Evolutionary conservation across 2,797 vertebrate species (phyloP).

Genomic region (Lerista edwardsae): DNA sequence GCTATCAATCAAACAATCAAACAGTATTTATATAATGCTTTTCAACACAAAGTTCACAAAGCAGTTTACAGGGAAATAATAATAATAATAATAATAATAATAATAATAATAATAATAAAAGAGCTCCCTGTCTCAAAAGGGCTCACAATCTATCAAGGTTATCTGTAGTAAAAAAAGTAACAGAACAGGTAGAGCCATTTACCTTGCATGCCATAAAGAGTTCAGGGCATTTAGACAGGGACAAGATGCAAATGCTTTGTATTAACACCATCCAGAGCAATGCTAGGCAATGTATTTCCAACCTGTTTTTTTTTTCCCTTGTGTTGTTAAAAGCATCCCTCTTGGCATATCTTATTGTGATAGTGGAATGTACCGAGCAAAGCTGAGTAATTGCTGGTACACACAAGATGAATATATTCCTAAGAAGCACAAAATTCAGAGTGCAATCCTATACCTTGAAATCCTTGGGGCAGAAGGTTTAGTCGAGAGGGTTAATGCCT

Average conservation of each 20-base stretch:
- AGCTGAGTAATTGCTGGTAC: neutral
- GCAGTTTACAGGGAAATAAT: too few species aligned
- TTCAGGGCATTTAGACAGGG: conserved; percentile 40
- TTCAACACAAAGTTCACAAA: too few species aligned
- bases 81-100: too few species aligned
- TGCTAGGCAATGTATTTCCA: conserved; percentile 12
- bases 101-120: too few species aligned
- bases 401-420: conserved; percentile 9
- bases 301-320: neutral
- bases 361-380: neutral
- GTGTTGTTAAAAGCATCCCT: neutral
- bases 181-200: conserved; percentile 45
- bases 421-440: neutral
- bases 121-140: too few species aligned
- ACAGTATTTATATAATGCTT: too few species aligned
- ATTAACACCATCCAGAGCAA: conserved; percentile 25
- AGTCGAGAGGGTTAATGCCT: too few species aligned
- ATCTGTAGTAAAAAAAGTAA: conserved; percentile 56
- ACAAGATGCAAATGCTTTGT: neutral
- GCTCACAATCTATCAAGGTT: too few species aligned
- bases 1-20: too few species aligned
- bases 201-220: conserved; percentile 57
- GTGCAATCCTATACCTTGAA: too few species aligned
- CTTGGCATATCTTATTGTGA: neutral
- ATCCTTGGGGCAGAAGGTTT: too few species aligned